Conservation (phyloP, 2,113 vertebrate species). For the Lophochroa leadbeateri region DNA sequence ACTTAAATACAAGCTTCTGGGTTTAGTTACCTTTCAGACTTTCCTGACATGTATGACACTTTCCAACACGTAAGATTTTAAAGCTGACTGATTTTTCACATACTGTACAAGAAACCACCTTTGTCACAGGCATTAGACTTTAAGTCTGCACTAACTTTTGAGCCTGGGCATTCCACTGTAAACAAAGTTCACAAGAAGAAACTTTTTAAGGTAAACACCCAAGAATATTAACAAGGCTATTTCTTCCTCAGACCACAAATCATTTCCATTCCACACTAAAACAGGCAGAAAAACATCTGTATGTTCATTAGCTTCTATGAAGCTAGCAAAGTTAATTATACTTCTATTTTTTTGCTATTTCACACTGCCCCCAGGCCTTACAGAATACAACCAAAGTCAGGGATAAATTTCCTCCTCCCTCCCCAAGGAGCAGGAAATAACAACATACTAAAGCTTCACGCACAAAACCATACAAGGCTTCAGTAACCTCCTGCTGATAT, state of each 20-base stretch:
- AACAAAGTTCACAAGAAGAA: not conserved
- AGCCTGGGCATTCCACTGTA: not conserved
- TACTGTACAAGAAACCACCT: not conserved
- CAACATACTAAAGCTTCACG: not conserved
- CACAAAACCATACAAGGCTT: not conserved
- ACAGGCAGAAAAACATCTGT: not conserved
- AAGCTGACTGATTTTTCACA: not conserved
- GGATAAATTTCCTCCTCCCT: too few relatives aligned
- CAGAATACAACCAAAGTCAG: not conserved
- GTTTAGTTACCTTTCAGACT: not conserved
- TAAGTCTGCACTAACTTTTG: not conserved
- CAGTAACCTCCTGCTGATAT: not conserved
- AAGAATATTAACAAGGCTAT: not conserved
- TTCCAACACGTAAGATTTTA: not conserved
- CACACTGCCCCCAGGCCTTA: not conserved
- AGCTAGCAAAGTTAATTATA: not conserved
- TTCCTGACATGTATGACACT: not conserved
- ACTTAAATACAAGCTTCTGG: not conserved
- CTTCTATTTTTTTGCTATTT: not conserved
- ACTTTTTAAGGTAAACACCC: not conserved
- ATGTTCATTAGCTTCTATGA: not conserved
- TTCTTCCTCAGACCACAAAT: not conserved
- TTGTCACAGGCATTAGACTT: not conserved
- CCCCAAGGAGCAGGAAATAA: not conserved
- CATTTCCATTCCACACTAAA: not conserved